A percentile compares a stretch with the other conserved stretches of the same genome.
These are phyloP conservation scores for Sporophila hypoxantha DNA, from an alignment of 2,113 vertebrate species.

Conservation along the genomic window DNA sequence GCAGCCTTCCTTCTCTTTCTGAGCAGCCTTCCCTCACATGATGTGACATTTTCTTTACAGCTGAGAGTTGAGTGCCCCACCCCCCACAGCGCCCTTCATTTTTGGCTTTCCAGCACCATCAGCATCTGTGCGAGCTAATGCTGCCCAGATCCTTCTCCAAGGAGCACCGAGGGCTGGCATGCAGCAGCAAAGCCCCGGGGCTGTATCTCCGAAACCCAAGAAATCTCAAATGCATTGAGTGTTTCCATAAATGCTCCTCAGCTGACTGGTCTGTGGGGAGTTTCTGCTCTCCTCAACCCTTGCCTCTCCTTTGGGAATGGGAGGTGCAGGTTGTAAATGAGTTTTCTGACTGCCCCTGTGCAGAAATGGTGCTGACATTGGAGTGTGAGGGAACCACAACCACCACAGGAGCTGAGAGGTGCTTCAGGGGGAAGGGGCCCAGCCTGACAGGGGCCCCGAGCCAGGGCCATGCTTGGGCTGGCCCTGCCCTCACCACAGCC, in stretches of 20 bases:
- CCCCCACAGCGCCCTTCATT: fast-evolving
- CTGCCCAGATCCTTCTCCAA: constrained; percentile 35
- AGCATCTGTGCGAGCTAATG: neutral
- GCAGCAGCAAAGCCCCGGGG: neutral
- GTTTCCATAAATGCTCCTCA: constrained; percentile 31
- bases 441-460: neutral
- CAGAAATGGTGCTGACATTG: fast-evolving
- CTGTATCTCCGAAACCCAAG: neutral
- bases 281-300: neutral
- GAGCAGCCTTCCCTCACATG: neutral
- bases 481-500: neutral
- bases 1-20: neutral
- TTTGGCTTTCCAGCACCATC: neutral
- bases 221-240: constrained; percentile 28
- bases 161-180: neutral
- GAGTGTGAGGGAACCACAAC: neutral
- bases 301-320: neutral
- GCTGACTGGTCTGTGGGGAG: neutral
- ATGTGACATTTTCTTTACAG: neutral
- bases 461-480: fast-evolving
- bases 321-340: neutral
- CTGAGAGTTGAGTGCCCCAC: neutral
- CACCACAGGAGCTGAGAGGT: fast-evolving
- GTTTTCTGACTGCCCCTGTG: neutral
- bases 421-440: fast-evolving